Base-by-base conservation (phyloP, 2,797 vertebrate species). In the Lemur catta region DNA sequence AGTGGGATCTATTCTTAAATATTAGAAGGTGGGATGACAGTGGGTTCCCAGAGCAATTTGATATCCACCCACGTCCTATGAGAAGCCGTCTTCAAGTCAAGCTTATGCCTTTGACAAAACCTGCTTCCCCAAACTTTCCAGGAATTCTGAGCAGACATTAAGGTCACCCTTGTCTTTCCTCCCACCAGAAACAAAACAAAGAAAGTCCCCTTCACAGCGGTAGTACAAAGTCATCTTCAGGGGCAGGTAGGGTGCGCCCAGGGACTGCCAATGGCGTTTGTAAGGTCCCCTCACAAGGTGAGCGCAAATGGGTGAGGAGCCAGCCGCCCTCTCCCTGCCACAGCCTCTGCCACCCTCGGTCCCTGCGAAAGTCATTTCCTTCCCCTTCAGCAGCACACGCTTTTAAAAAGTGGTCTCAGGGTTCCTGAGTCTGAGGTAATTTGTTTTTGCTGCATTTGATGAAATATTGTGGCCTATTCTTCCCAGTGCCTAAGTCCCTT, bases 371-470 rank as follows among this genome's bases (percentile, higher is more conserved):
- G 72, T 9, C 17, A 67, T 94, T 84, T 90, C 85, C 65, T 92
- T 71, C 35, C 91, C 35, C 35, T 71, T 28, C 76, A 17, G 71
- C 26, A 52, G 26, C 1, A 7, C 41, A 50, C 4, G 7, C n/a
- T 65, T 80, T 88, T 65, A 65, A 81, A 85, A 91, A 75, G 59
- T 80, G 65, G 92, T 80, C 75, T 76, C 89, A 6, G 17, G 75
- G 26, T 79, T 94, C 84, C 76, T 50, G 92, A 30, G 57, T 90
- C 80, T 76, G 76, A 96, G 63, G 89, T 82, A 38, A 84, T 92
- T 96, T 93, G 93, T 90, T 94, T 96, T 76, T 43, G 41, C 57
- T 86, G 69, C 52, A 71, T 57, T 33, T 89, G 85, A 91, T 91
- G 86, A 81, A 91, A 81, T 75, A 72, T 22, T 41, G 59, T 88